phyloP scores from a whole-genome alignment of 2,113 vertebrate genomes.

The Aplodontia rufa region DNA sequence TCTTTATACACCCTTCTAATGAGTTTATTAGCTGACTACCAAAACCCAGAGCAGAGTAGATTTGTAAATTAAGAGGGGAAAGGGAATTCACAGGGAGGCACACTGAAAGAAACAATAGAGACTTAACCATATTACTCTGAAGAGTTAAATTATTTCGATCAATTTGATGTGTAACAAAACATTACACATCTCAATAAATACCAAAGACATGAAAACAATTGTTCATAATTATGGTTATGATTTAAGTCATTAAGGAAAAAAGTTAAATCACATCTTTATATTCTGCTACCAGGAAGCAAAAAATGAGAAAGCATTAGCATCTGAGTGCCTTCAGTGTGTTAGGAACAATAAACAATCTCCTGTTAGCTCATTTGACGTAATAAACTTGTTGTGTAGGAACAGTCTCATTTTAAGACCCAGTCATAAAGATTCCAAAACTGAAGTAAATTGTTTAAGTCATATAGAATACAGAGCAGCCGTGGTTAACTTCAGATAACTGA shows the following conservation, averaged over 20 bases:
- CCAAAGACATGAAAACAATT: background rate
- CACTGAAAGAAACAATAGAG: background rate
- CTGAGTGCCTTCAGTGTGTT: background rate
- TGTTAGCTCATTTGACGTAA: background rate
- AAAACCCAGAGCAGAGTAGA: background rate
- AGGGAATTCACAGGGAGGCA: background rate
- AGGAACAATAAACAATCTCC: background rate
- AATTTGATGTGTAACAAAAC: background rate
- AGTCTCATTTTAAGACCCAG: background rate
- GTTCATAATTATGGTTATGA: background rate
- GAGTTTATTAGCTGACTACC: background rate
- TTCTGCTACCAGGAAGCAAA: constrained; percentile 33
- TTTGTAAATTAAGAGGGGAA: background rate
- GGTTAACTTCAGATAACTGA: background rate
- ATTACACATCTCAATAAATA: background rate
- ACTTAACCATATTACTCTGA: background rate
- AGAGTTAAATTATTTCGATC: background rate
- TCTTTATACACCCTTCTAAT: background rate
- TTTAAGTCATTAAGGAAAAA: constrained; percentile 28
- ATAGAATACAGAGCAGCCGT: background rate
- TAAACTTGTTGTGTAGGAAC: background rate
- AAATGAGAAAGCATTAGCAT: background rate
- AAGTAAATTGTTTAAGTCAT: background rate
- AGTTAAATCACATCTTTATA: constrained; percentile 1
- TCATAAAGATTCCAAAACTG: background rate